Evolutionary conservation across 2,113 vertebrate species (phyloP).

Genomic region (Tupaia tana): DNA sequence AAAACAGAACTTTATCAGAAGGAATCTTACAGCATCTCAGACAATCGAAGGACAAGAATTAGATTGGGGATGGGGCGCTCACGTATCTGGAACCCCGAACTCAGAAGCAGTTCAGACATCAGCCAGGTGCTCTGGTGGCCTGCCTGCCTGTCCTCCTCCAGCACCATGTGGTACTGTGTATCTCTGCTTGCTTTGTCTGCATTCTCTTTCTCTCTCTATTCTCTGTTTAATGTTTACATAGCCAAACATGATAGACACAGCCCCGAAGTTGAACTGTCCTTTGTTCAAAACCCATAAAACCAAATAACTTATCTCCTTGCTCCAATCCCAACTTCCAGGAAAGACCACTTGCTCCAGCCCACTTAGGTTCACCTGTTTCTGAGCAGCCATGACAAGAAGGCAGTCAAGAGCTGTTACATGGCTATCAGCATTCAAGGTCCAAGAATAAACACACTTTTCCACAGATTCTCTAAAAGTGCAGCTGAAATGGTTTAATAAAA

Average conservation of each 20-base stretch:
- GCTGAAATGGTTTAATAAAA: neutral
- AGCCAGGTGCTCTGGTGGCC: neutral
- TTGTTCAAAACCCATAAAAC: slow-evolving; percentile 19
- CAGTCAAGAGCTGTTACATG: neutral
- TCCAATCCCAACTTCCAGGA: neutral
- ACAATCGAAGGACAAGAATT: neutral
- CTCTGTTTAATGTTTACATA: neutral
- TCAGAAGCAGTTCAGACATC: neutral
- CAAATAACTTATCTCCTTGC: slow-evolving; percentile 1
- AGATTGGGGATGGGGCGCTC: neutral
- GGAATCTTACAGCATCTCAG: neutral
- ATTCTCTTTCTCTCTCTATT: neutral
- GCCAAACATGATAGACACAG: neutral
- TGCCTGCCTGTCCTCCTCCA: neutral
- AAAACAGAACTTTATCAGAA: neutral
- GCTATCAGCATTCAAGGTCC: neutral
- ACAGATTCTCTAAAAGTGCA: neutral
- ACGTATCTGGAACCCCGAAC: neutral
- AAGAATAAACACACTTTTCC: neutral
- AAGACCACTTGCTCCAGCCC: neutral
- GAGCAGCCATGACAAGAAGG: neutral
- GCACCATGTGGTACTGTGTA: rapidly evolving
- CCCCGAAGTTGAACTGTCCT: neutral
- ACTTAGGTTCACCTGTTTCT: neutral
- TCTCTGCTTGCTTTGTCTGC: neutral